Conservation (phyloP, 2,797 vertebrate genomes). For the Schizothorax lantsangensis region DNA sequence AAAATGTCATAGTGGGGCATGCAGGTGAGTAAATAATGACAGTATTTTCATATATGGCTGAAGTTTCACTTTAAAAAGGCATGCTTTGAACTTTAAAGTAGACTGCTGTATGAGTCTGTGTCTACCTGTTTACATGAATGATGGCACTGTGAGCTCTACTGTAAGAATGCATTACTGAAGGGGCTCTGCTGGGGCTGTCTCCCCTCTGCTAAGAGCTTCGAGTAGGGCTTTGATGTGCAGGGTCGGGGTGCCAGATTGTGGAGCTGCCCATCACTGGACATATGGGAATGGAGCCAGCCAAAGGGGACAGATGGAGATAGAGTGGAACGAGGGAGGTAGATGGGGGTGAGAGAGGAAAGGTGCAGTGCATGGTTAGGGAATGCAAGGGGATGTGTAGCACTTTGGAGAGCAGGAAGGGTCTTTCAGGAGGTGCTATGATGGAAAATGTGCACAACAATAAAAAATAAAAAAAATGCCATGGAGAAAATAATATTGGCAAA, state of each 20-base stretch:
- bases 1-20: not conserved
- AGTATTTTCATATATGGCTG: not conserved
- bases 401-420: not conserved
- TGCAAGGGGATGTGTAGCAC: not conserved
- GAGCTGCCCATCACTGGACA: slow-evolving; percentile 53
- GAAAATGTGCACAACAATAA: not conserved
- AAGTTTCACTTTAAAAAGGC: not conserved
- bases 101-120: slow-evolving; percentile 13
- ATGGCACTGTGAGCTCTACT: slow-evolving; percentile 9
- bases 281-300: slow-evolving; percentile 46
- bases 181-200: slow-evolving; percentile 26
- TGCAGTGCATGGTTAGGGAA: slow-evolving; percentile 1
- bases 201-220: slow-evolving; percentile 19
- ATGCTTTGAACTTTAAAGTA: slow-evolving; percentile 28
- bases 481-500: not conserved
- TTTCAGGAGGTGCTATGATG: not conserved
- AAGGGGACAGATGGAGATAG: slow-evolving; percentile 51
- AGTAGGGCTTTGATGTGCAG: slow-evolving; percentile 57
- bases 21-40: not conserved
- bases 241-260: slow-evolving; percentile 39
- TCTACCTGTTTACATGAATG: slow-evolving; percentile 31
- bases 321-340: slow-evolving; percentile 12
- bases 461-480: not conserved
- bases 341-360: slow-evolving; percentile 19
- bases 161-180: slow-evolving; percentile 48